These are phyloP conservation scores for Tineola bisselliella DNA, from an alignment of 2,888 invertebrate genomes.

Conservation along the genomic window DNA sequence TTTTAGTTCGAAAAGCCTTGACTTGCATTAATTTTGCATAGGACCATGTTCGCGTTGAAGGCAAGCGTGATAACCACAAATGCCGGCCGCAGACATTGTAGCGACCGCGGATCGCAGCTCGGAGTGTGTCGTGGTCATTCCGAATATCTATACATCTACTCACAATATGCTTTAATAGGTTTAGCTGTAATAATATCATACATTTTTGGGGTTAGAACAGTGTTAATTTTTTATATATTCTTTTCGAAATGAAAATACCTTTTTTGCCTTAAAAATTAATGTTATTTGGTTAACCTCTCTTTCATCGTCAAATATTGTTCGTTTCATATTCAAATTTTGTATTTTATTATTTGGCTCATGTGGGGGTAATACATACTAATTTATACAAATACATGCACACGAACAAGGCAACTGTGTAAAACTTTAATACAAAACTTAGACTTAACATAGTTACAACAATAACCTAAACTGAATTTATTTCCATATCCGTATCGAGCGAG, in stretches of 20 bases:
- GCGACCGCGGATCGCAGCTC: background rate
- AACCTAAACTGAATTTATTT: background rate
- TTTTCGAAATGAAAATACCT: too few species aligned
- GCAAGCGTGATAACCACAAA: constrained; percentile 2
- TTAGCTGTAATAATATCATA: background rate
- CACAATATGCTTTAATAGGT: background rate
- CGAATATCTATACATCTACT: background rate
- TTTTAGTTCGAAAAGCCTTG: background rate
- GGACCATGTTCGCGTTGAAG: background rate
- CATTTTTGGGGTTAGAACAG: background rate
- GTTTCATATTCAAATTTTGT: too few species aligned
- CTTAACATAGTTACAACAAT: background rate
- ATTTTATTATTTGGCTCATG: too few species aligned
- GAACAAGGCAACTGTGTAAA: too few species aligned
- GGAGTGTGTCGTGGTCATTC: background rate
- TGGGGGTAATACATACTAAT: too few species aligned
- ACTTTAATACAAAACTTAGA: background rate
- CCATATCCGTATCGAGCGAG: background rate
- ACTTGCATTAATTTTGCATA: background rate
- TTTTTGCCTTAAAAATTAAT: too few species aligned
- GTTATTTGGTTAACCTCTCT: too few species aligned
- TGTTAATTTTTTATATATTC: too few species aligned
- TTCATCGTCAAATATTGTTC: too few species aligned
- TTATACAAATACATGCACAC: too few species aligned
- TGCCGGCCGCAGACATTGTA: constrained; percentile 1